A percentile compares a stretch with the other conserved stretches of the same genome.
phyloP scores from a whole-genome alignment of 2,113 vertebrate species.

The Vanacampus margaritifer region DNA sequence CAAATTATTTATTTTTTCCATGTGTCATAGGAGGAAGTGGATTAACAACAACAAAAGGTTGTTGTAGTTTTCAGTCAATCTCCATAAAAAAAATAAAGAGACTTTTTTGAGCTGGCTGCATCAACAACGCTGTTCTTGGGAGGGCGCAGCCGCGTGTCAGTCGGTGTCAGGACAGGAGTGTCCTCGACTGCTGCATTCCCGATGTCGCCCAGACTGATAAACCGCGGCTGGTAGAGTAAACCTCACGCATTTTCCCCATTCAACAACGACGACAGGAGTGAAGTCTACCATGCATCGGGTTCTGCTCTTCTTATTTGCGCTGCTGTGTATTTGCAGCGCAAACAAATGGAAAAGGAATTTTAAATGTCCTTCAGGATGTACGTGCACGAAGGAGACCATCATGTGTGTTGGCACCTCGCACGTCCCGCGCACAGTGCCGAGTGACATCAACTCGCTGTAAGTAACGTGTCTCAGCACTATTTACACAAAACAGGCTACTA shows the following conservation, averaged over 20 bases:
- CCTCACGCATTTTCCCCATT: background rate
- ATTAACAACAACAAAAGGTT: too few relatives aligned
- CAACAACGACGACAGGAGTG: slow-evolving; percentile 16
- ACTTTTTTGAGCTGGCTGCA: background rate
- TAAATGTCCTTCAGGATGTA: slow-evolving; percentile 87
- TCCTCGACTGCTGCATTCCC: background rate
- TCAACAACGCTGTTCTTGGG: background rate
- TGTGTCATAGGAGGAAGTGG: too few relatives aligned
- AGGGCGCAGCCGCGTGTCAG: slow-evolving; percentile 2
- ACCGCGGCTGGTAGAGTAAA: background rate
- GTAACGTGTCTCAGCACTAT: slow-evolving; percentile 37
- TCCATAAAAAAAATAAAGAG: too few relatives aligned
- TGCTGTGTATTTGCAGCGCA: slow-evolving; percentile 42
- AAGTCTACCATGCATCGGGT: slow-evolving; percentile 32
- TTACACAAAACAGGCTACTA: background rate
- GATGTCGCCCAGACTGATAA: background rate
- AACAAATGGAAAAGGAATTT: slow-evolving; percentile 69
- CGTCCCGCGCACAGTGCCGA: slow-evolving; percentile 81
- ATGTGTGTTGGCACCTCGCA: slow-evolving; percentile 85
- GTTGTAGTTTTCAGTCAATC: background rate
- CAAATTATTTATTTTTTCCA: too few relatives aligned
- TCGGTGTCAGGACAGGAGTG: background rate
- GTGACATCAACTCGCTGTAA: slow-evolving; percentile 90
- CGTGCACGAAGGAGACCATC: slow-evolving; percentile 89
- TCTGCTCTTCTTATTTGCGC: slow-evolving; percentile 25